phyloP scores from a whole-genome alignment of 2,113 vertebrate species.

The Microtus montanus region DNA sequence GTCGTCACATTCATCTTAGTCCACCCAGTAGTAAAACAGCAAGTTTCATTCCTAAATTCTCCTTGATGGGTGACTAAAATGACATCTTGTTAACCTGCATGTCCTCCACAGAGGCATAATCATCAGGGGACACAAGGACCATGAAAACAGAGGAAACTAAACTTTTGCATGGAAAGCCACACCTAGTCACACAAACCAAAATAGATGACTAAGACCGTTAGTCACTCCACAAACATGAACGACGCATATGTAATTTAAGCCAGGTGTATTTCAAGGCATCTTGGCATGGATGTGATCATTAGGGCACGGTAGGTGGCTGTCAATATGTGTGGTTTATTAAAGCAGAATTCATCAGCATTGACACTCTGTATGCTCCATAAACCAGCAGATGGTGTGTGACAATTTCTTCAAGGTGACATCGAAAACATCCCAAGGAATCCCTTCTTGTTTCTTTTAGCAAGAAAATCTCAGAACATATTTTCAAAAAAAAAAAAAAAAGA shows the following conservation, averaged over 20 bases:
- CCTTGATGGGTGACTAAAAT: not conserved
- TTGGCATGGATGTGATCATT: conserved; percentile 33
- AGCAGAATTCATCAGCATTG: conserved; percentile 44
- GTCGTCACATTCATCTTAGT: not conserved
- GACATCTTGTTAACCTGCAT: not conserved
- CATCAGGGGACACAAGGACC: not conserved
- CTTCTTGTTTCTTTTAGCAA: not conserved
- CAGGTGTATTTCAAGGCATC: conserved; percentile 39
- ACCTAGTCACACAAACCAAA: not conserved
- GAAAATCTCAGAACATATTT: conserved; percentile 35
- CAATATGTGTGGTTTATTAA: conserved; percentile 52
- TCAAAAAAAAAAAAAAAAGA: conserved; percentile 32
- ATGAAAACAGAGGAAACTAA: not conserved
- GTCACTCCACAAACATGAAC: conserved; percentile 18
- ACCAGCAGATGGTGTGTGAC: conserved; percentile 51
- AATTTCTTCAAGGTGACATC: conserved; percentile 70
- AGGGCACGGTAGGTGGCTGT: conserved; percentile 10
- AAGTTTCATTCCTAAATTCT: not conserved
- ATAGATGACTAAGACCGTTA: conserved; percentile 7
- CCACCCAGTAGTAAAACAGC: not conserved
- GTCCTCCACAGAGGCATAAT: not conserved
- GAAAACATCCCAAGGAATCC: not conserved
- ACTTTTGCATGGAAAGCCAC: not conserved
- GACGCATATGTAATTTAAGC: conserved; percentile 21
- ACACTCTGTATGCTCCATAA: conserved; percentile 37